Percentiles rank a stretch among this genome's conserved stretches.
These are phyloP conservation scores for Lerema accius DNA, from an alignment of 1,140 invertebrate genomes.

Conservation along the genomic window DNA sequence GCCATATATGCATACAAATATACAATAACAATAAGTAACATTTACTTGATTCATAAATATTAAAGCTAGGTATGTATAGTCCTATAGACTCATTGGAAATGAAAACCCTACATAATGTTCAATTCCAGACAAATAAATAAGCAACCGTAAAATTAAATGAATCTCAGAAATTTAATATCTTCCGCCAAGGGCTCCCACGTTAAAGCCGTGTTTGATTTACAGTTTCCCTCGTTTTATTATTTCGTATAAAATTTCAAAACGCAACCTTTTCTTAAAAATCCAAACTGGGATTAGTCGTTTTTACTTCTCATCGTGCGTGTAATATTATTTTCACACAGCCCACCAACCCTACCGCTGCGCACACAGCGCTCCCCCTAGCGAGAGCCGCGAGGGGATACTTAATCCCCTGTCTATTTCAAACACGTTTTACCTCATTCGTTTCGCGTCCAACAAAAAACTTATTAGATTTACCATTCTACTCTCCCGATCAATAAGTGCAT, in stretches of 20 bases:
- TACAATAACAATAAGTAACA: too few species aligned
- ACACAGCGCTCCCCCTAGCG: constrained; percentile 45
- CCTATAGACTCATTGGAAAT: too few species aligned
- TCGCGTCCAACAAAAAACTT: constrained; percentile 78
- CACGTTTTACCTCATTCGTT: constrained; percentile 80
- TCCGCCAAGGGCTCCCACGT: neutral
- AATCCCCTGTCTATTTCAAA: constrained; percentile 82
- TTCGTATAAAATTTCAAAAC: neutral
- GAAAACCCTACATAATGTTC: too few species aligned
- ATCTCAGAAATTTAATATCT: neutral
- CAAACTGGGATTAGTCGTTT: neutral
- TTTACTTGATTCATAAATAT: too few species aligned
- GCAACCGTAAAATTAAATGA: neutral
- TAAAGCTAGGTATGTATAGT: too few species aligned
- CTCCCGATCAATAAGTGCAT: constrained; percentile 62
- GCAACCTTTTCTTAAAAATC: neutral
- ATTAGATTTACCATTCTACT: constrained; percentile 70
- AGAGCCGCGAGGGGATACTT: constrained; percentile 69
- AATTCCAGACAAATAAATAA: neutral
- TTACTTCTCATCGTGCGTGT: neutral
- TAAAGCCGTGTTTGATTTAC: neutral
- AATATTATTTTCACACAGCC: constrained; percentile 23
- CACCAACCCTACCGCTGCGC: constrained; percentile 41
- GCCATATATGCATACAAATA: too few species aligned
- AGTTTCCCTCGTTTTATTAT: neutral